Evolutionary conservation across 2,888 invertebrate genomes (phyloP).

Genomic region (Sarcophaga variegata): DNA sequence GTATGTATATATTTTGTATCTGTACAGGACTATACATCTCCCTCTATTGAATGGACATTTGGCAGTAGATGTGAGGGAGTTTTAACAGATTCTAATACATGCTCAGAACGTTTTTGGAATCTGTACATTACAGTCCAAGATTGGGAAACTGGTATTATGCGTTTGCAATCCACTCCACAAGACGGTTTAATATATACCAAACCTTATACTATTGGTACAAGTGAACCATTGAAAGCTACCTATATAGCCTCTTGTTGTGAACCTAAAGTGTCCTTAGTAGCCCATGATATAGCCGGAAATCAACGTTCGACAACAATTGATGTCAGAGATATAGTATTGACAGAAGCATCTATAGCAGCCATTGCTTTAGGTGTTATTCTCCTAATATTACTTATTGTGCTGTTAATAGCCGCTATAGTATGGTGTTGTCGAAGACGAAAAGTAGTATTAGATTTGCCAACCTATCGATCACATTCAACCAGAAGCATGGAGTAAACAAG

Average conservation of each 20-base stretch:
- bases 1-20: neutral
- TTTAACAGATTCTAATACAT: slow-evolving; percentile 82
- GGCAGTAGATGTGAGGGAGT: slow-evolving; percentile 84
- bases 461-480: slow-evolving; percentile 82
- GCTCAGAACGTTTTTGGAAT: slow-evolving; percentile 87
- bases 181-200: slow-evolving; percentile 85
- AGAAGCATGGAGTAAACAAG: slow-evolving; percentile 76
- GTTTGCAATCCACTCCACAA: slow-evolving; percentile 84
- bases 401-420: slow-evolving; percentile 84
- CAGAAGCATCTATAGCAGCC: slow-evolving; percentile 85
- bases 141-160: slow-evolving; percentile 85
- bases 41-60: slow-evolving; percentile 85
- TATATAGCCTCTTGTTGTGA: slow-evolving; percentile 89
- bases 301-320: slow-evolving; percentile 85
- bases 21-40: slow-evolving; percentile 83
- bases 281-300: slow-evolving; percentile 87
- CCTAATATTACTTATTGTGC: slow-evolving; percentile 84
- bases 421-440: slow-evolving; percentile 85
- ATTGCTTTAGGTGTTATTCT: slow-evolving; percentile 87
- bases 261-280: slow-evolving; percentile 86
- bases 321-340: slow-evolving; percentile 82
- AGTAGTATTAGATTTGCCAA: slow-evolving; percentile 85
- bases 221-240: slow-evolving; percentile 85
- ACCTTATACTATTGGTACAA: slow-evolving; percentile 87
- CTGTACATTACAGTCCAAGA: slow-evolving; percentile 87